These are phyloP conservation scores for Leptobrachium ailaonicum DNA, from an alignment of 2,113 vertebrate species.

Conservation along the genomic window DNA sequence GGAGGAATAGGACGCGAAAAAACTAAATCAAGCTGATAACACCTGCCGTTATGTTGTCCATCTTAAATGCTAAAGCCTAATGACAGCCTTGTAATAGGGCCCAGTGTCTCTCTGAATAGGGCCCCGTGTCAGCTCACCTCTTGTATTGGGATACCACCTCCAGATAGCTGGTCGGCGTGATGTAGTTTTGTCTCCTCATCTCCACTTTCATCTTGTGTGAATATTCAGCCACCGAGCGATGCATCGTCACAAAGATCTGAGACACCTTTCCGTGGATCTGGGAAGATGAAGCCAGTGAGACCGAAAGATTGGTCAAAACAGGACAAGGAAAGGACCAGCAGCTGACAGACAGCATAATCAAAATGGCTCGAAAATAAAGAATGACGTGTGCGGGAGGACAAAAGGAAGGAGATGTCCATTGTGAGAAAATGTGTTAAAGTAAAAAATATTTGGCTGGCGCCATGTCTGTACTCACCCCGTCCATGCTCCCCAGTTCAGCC, in stretches of 20 bases:
- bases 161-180: slow-evolving; percentile 88
- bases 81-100: no score
- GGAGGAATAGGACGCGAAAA: no score
- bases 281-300: neutral
- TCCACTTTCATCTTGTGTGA: slow-evolving; percentile 82
- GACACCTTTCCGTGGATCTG: slow-evolving; percentile 82
- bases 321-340: neutral
- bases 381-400: neutral
- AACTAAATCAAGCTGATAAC: no score
- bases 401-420: no score
- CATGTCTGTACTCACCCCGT: slow-evolving; percentile 66
- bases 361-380: neutral
- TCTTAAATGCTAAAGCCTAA: no score
- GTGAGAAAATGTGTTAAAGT: neutral
- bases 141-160: slow-evolving; percentile 89
- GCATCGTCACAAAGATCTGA: slow-evolving; percentile 80
- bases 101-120: no score
- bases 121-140: slow-evolving; percentile 68
- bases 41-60: no score
- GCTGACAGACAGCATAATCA: neutral
- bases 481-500: slow-evolving; percentile 68
- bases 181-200: slow-evolving; percentile 80
- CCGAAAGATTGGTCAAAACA: neutral
- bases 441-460: neutral
- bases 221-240: slow-evolving; percentile 78